These are phyloP conservation scores for Molossus molossus DNA, from an alignment of 2,797 vertebrate species.

Conservation along the genomic window DNA sequence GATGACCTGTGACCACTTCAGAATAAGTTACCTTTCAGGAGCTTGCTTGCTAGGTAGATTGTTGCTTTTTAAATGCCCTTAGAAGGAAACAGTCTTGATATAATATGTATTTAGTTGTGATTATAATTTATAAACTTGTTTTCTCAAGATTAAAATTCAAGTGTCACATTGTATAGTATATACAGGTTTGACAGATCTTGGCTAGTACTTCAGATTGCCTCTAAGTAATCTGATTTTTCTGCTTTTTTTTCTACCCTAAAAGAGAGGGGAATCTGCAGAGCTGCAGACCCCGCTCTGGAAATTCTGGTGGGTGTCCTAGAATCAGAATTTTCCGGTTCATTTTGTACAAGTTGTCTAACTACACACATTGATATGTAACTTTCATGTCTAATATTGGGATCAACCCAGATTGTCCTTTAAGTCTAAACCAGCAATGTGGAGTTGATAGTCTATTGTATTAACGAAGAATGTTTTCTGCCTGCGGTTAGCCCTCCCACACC, in stretches of 20 bases:
- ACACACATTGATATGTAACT: neutral
- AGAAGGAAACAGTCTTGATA: neutral
- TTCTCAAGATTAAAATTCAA: slow-evolving; percentile 8
- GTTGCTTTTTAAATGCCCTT: slow-evolving; percentile 28
- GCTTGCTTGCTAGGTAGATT: neutral
- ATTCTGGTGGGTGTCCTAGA: neutral
- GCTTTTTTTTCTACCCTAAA: neutral
- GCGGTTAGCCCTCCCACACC: neutral
- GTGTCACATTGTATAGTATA: neutral
- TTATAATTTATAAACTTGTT: slow-evolving; percentile 7
- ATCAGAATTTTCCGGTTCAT: slow-evolving; percentile 16
- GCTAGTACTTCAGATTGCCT: neutral
- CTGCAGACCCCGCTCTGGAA: neutral
- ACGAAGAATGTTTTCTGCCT: neutral
- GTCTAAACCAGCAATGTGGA: neutral
- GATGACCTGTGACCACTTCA: neutral
- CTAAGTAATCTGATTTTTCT: neutral
- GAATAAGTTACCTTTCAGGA: neutral
- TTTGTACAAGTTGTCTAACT: slow-evolving; percentile 32
- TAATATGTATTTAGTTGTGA: neutral
- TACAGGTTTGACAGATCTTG: neutral
- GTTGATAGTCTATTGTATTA: neutral
- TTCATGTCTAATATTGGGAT: neutral
- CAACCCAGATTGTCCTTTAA: neutral
- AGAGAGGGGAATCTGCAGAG: neutral